phyloP scores from a whole-genome alignment of 2,113 vertebrate species.

The Callipepla californica region DNA sequence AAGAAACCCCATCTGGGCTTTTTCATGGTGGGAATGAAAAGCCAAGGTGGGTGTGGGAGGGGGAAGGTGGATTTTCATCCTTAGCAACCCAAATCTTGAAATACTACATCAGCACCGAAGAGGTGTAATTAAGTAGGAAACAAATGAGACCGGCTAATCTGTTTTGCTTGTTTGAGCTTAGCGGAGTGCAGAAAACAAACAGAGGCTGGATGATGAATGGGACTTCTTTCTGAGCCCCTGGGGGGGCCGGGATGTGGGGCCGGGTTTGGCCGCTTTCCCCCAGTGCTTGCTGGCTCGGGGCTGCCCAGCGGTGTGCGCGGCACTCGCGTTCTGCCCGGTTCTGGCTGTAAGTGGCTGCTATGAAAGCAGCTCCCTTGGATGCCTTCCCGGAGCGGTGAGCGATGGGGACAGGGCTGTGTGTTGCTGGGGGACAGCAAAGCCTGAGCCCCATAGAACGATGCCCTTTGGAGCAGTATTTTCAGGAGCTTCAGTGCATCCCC shows the following conservation, averaged over 20 bases:
- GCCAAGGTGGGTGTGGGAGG: conserved; percentile 69
- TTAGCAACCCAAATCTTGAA: conserved; percentile 66
- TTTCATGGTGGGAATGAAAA: conserved; percentile 56
- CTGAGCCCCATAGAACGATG: rapidly evolving
- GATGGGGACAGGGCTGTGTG: not conserved
- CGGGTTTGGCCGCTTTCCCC: not conserved
- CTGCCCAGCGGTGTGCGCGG: not conserved
- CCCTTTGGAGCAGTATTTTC: not conserved
- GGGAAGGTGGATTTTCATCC: conserved; percentile 72
- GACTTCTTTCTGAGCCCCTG: not conserved
- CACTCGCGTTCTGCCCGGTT: not conserved
- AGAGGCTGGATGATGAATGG: conserved; percentile 65
- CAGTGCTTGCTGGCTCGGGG: not conserved
- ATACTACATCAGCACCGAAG: conserved; percentile 57
- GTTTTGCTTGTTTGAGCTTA: conserved; percentile 73
- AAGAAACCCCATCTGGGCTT: conserved; percentile 59
- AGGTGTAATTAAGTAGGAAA: conserved; percentile 73
- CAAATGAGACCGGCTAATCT: conserved; percentile 70
- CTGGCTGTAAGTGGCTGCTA: not conserved
- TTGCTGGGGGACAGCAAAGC: not conserved
- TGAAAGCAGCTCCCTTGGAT: not conserved
- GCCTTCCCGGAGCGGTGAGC: not conserved
- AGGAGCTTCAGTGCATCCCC: rapidly evolving
- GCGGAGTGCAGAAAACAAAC: conserved; percentile 68
- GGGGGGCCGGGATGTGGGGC: not conserved